Base-by-base conservation (phyloP, 2,113 vertebrate species). In the Prionailurus viverrinus region DNA sequence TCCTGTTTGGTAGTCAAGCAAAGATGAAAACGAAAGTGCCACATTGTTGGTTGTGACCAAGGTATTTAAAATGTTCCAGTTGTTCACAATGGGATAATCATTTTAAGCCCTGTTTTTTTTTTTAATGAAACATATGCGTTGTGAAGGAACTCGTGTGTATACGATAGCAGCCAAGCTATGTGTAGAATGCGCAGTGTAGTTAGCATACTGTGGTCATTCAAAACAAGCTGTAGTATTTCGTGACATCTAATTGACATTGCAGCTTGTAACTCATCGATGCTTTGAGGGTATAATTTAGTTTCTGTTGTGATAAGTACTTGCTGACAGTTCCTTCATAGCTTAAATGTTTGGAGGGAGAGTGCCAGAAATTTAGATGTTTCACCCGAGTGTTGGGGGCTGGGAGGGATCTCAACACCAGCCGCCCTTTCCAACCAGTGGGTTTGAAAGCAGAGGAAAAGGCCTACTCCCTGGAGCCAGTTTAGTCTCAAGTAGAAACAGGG, bases 1-100 rank as follows among this genome's bases (percentile, higher is more conserved):
- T 97, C 93, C 89, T 96, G 80, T 96, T 96, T 97, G 78, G 80
- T 95, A 94, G 61, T 84, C 51, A 95, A 96, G 76, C 79, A 96
- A 95, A 94, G 45, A 95, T 83, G 89, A 97, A 98, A 95, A 92
- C 0, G 36, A 87, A 97, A 97, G 87, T 81, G 83, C 66, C n/a
- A 66, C 25, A 66, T 71, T 94, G 83, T 78, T 92, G 80, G 31
- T 81, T 95, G 39, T 61, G 45, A 90, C 33, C 12, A 91, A 97
- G 18, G 29, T 91, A 74, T 95, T 98, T 86, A 86, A 88, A 36
- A 36, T 68, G 76, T 91, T 91, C 71, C n/a, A 48, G 11, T 84
- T 95, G 63, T 90, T 95, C 87, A 69, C 66, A 78, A 90, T 6
- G 29, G 39, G 48, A 69, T 90, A 23, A 78, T 87, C 94, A 84